Percentiles rank a stretch among this genome's conserved stretches.
Evolutionary conservation across 1,140 invertebrate species (phyloP).

Genomic region (Scaptomyza graminum): DNA sequence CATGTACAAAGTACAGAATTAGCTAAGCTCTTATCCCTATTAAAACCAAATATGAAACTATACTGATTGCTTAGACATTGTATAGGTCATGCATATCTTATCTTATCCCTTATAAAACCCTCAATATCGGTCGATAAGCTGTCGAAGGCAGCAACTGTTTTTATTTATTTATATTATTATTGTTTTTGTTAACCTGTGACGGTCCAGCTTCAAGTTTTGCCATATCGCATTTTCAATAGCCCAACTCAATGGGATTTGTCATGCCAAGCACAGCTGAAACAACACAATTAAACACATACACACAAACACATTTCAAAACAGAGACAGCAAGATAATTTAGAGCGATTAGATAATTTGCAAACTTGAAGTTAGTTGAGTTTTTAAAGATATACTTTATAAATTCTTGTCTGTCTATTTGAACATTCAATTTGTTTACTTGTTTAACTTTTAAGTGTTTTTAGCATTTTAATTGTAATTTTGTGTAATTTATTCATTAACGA

Average conservation of each 20-base stretch:
- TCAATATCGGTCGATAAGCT: conserved; percentile 32
- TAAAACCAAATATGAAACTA: not conserved
- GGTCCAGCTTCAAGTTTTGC: conserved; percentile 16
- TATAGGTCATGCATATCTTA: conserved; percentile 21
- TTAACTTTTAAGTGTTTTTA: not conserved
- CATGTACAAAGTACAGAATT: not conserved
- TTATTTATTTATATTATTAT: not conserved
- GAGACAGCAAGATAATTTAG: not conserved
- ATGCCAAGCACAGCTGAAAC: conserved; percentile 38
- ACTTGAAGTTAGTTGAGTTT: not conserved
- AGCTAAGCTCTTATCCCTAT: not conserved
- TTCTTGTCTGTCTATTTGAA: not conserved
- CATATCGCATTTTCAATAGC: conserved; percentile 34
- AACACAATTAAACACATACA: conserved; percentile 1
- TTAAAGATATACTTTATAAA: not conserved
- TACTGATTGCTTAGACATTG: conserved; percentile 11
- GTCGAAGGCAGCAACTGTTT: conserved; percentile 12
- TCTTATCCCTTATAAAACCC: not conserved
- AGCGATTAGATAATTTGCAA: conserved; percentile 7
- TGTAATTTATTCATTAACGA: not conserved
- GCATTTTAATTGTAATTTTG: not conserved
- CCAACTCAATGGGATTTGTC: conserved; percentile 22
- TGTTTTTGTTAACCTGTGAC: conserved; percentile 11
- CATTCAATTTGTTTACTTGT: not conserved
- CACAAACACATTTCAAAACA: not conserved